Conservation (phyloP, 2,113 vertebrate genomes). For the Trochalopteron elliotii region DNA sequence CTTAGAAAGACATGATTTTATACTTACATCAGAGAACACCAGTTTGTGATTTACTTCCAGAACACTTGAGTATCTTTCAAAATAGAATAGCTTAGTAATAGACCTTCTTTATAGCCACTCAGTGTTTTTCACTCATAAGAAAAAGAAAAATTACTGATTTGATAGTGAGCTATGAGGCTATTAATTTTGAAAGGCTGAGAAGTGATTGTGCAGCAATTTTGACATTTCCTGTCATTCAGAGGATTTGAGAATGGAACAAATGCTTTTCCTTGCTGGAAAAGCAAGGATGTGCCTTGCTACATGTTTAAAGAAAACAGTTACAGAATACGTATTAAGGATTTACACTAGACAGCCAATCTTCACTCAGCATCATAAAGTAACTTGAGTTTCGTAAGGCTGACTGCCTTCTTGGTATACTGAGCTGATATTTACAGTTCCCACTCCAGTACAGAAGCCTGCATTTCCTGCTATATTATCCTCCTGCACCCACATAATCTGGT, state of each 20-base stretch:
- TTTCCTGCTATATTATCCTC: background rate
- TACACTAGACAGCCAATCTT: background rate
- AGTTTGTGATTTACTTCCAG: slow-evolving; percentile 1
- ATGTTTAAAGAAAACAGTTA: background rate
- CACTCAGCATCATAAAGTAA: background rate
- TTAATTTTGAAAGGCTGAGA: background rate
- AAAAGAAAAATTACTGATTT: slow-evolving; percentile 1
- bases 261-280: background rate
- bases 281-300: background rate
- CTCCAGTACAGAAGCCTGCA: background rate
- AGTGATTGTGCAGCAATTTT: background rate
- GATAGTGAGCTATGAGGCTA: background rate
- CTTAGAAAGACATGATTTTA: background rate
- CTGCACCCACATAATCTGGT: background rate
- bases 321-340: background rate
- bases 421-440: slow-evolving; percentile 29
- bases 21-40: background rate
- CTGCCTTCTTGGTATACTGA: background rate
- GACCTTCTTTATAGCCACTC: background rate
- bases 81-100: background rate
- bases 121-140: background rate
- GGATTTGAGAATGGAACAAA: background rate
- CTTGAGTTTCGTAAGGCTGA: background rate
- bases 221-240: background rate
- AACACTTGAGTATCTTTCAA: background rate